Conservation (phyloP, 2,888 invertebrate species). For the Stenichneumon culpator region DNA sequence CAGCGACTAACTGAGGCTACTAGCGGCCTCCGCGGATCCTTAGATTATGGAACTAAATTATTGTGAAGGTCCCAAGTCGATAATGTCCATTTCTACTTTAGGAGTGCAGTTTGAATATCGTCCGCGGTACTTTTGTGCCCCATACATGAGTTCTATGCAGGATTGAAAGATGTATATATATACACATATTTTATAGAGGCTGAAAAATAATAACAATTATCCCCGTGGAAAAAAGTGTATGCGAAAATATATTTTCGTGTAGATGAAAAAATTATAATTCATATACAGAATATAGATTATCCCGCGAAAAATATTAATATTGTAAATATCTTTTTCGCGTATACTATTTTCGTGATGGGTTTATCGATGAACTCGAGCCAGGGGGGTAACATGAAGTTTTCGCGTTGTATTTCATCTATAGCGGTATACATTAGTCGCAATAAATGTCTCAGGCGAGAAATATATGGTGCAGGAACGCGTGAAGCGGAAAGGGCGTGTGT, state of each 20-base stretch:
- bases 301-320: background rate
- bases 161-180: too few relatives aligned
- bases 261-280: background rate
- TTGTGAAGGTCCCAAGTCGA: too few relatives aligned
- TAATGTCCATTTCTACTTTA: too few relatives aligned
- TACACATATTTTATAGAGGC: too few relatives aligned
- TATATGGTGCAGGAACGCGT: background rate
- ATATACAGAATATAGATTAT: background rate
- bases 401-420: background rate
- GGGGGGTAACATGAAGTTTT: background rate
- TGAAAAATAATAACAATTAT: too few relatives aligned
- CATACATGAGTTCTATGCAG: too few relatives aligned
- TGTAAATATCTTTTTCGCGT: background rate
- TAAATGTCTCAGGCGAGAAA: slow-evolving; percentile 24
- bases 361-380: slow-evolving; percentile 19
- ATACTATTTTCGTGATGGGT: background rate
- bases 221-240: too few relatives aligned
- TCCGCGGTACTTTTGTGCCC: too few relatives aligned
- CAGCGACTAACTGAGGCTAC: too few relatives aligned
- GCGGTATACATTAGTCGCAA: slow-evolving; percentile 17
- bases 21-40: too few relatives aligned
- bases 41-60: too few relatives aligned
- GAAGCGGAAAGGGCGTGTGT: background rate
- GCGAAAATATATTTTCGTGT: background rate
- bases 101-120: too few relatives aligned